phyloP scores from a whole-genome alignment of 2,888 invertebrate species.

The Peribatodes rhomboidaria region DNA sequence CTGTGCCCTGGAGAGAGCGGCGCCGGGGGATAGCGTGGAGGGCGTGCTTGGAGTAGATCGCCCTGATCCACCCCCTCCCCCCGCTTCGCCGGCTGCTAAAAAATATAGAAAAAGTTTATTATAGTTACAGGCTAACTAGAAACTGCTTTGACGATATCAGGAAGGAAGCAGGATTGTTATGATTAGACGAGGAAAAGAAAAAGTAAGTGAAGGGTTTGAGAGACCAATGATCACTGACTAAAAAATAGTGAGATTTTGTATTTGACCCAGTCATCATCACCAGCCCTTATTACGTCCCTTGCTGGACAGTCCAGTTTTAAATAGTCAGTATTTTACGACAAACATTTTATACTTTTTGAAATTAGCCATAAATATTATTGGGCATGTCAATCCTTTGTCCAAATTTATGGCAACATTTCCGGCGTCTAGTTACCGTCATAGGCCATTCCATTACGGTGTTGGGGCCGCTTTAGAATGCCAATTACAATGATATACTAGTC shows the following conservation, averaged over 20 bases:
- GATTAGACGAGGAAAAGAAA: too few relatives aligned
- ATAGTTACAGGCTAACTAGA: too few relatives aligned
- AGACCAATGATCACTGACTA: too few relatives aligned
- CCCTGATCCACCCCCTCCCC: conserved; percentile 76
- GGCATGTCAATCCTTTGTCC: conserved; percentile 33
- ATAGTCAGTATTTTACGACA: too few relatives aligned
- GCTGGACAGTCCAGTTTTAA: too few relatives aligned
- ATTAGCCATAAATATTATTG: conserved; percentile 35
- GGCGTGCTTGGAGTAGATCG: conserved; percentile 86
- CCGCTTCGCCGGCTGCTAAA: conserved; percentile 71
- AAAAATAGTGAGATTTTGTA: too few relatives aligned
- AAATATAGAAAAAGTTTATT: neutral
- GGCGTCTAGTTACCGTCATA: conserved; percentile 45
- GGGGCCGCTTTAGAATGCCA: conserved; percentile 46
- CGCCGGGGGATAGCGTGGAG: conserved; percentile 87
- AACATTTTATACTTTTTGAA: too few relatives aligned
- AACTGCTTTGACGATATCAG: too few relatives aligned
- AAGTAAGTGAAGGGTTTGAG: too few relatives aligned
- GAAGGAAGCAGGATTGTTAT: too few relatives aligned
- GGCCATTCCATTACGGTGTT: conserved; percentile 47
- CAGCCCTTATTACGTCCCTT: too few relatives aligned
- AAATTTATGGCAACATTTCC: conserved; percentile 48
- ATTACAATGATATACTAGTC: conserved; percentile 28
- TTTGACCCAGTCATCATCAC: too few relatives aligned
- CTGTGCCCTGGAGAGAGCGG: conserved; percentile 79